Conservation (phyloP, 2,113 vertebrate species). For the Nothoprocta perdicaria region DNA sequence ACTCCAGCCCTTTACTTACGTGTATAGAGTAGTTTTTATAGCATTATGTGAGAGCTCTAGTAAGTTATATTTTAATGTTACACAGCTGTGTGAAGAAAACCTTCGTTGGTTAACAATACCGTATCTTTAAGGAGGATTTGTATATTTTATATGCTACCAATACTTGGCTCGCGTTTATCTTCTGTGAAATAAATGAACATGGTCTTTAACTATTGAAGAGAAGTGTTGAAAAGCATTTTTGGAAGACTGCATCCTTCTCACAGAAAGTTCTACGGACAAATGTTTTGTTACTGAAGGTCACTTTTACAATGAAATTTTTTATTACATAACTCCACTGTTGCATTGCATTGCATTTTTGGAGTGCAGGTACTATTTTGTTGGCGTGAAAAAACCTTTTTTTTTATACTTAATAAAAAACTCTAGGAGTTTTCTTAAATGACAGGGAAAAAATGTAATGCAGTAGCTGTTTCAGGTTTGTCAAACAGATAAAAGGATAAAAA, state of each 20-base stretch:
- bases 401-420: slow-evolving; percentile 80
- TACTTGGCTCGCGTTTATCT: slow-evolving; percentile 78
- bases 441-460: slow-evolving; percentile 66
- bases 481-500: slow-evolving; percentile 54
- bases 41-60: slow-evolving; percentile 66
- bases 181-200: slow-evolving; percentile 68
- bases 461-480: slow-evolving; percentile 72
- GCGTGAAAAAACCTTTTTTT: slow-evolving; percentile 75
- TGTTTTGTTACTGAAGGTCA: slow-evolving; percentile 74
- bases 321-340: slow-evolving; percentile 74
- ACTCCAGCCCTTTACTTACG: slow-evolving; percentile 56
- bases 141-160: slow-evolving; percentile 80
- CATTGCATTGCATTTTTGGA: slow-evolving; percentile 79
- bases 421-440: slow-evolving; percentile 77
- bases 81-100: slow-evolving; percentile 75
- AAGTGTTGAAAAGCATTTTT: slow-evolving; percentile 74
- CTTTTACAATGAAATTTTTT: slow-evolving; percentile 80
- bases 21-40: slow-evolving; percentile 78
- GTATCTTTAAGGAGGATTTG: slow-evolving; percentile 79
- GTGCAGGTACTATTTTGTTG: slow-evolving; percentile 78
- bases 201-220: slow-evolving; percentile 65
- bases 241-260: slow-evolving; percentile 68
- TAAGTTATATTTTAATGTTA: slow-evolving; percentile 81
- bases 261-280: slow-evolving; percentile 61
- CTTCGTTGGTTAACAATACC: slow-evolving; percentile 62